Conservation (phyloP, 2,797 vertebrate genomes). For the Novumbra hubbsi region DNA sequence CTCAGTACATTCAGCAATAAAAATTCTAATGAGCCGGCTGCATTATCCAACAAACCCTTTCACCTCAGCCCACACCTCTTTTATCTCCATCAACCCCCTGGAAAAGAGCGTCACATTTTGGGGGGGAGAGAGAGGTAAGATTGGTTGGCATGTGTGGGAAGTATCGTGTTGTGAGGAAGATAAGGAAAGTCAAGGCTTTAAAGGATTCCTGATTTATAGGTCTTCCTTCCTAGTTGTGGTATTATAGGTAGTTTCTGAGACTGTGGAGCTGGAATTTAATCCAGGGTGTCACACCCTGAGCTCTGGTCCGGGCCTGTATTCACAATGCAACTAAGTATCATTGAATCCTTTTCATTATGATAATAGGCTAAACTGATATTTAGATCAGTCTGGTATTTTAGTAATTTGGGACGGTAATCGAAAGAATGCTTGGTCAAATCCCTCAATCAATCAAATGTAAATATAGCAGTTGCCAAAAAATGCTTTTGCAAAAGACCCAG, state of each 20-base stretch:
- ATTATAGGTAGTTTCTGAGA: neutral
- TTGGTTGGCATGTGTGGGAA: neutral
- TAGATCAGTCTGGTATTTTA: no score
- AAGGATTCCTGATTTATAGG: neutral
- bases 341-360: neutral
- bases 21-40: constrained; percentile 32
- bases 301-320: neutral
- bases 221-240: neutral
- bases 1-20: constrained; percentile 40
- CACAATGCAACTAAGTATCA: neutral
- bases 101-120: neutral
- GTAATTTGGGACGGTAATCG: no score
- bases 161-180: neutral
- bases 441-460: no score
- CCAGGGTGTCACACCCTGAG: neutral
- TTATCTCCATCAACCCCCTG: neutral
- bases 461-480: no score
- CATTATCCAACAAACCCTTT: neutral
- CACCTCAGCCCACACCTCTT: neutral
- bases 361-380: no score
- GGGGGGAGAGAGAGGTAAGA: neutral
- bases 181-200: no score
- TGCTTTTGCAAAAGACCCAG: no score
- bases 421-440: no score
- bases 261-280: neutral